Percentiles rank a stretch among this genome's conserved stretches.
Evolutionary conservation across 2,888 invertebrate genomes (phyloP).

Genomic region (Hypomecis atomaria): DNA sequence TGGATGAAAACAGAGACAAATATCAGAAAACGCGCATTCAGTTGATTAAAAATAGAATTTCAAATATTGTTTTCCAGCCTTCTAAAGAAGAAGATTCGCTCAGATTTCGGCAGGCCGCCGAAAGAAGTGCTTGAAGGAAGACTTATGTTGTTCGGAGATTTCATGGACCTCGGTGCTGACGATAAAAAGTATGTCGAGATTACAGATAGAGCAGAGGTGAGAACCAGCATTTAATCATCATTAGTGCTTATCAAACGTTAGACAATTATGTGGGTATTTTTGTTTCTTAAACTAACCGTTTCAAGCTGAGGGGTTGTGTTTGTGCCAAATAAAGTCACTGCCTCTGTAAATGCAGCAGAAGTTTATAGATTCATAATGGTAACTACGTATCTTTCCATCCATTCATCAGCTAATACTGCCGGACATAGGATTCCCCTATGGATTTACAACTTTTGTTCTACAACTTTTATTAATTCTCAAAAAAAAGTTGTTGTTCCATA

Average conservation of each 20-base stretch:
- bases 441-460: too few relatives aligned
- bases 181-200: slow-evolving; percentile 87
- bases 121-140: slow-evolving; percentile 76
- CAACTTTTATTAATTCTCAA: too few relatives aligned
- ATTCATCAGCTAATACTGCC: too few relatives aligned
- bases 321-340: not conserved
- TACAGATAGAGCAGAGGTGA: slow-evolving; percentile 84
- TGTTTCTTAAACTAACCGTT: not conserved
- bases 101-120: slow-evolving; percentile 83
- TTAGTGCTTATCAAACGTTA: too few relatives aligned
- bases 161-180: slow-evolving; percentile 82
- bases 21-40: too few relatives aligned
- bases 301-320: not conserved
- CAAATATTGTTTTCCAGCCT: slow-evolving; percentile 75
- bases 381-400: too few relatives aligned
- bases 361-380: not conserved
- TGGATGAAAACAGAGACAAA: too few relatives aligned
- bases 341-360: not conserved
- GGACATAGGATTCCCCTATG: too few relatives aligned
- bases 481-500: too few relatives aligned
- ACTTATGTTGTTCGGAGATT: slow-evolving; percentile 88
- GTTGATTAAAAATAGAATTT: too few relatives aligned
- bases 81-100: slow-evolving; percentile 82
- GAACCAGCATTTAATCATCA: not conserved
- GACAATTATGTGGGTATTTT: not conserved